Base-by-base conservation (phyloP, 2,888 invertebrate genomes). In the Heliconius erato region DNA sequence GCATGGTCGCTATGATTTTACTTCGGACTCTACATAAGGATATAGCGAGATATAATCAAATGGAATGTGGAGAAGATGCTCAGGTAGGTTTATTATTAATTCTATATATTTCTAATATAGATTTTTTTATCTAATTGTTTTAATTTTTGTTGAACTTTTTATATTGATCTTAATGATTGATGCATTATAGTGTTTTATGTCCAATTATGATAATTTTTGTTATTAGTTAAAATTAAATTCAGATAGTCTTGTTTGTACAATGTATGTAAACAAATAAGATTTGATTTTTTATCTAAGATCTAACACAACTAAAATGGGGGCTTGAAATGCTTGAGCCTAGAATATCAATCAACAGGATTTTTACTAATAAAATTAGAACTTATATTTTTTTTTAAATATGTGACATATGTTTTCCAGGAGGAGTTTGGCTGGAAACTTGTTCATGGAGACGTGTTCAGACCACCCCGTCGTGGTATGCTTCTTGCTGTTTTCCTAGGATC, bases 1-100 rank as follows among this genome's bases (percentile, higher is more conserved):
- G 99, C 87, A 99, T 99, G 99, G 99, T 99, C 26, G 99, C 99
- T 49, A 99, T 99, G 99, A 99, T 99, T 89, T 97, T 99, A 94
- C 94, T 99, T 87, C 97, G 99, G 85, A 99, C 99, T 0, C 96
- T 99, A 84, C 99, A 99, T 92, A 99, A 99, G 92, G 99, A 99
- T 94, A 99, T 99, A 88, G 99, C 99, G 7, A 97, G 99, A 88
- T 99, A 99, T 92, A 99, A 99, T 94, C 99, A 99, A 96, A 98
- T 98, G 96, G 98, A 98, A 89, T 98, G 98, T 87, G 98, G 98
- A 14, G 98, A 98, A 93, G 98, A 98, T 94, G 98, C 98, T 23
- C 99, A 99, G 96, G 99, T 99, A 95, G 83, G 74, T 76, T 69
- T 72, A 26, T 4, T 26, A 28, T 67, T 26, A 26, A n/a, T n/a